Conservation (phyloP, 2,888 invertebrate genomes). For the Melinopterus prodromus region DNA sequence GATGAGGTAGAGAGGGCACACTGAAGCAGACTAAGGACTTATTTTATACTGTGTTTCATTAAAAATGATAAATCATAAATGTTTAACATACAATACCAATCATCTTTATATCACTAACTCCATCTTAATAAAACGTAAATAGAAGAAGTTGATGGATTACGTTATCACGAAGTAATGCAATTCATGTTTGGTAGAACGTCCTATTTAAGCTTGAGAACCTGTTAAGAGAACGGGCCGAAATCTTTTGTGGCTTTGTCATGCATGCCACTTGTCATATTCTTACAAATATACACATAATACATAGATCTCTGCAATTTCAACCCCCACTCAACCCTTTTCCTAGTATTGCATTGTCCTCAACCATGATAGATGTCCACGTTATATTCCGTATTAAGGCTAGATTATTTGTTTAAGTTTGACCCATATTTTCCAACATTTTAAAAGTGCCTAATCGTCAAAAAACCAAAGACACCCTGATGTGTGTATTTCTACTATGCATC, state of each 20-base stretch:
- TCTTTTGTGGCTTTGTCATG: constrained; percentile 39
- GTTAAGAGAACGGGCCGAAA: constrained; percentile 12
- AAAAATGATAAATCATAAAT: no score
- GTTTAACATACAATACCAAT: not conserved
- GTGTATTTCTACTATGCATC: no score
- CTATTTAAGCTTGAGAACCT: no score
- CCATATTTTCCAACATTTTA: constrained; percentile 35
- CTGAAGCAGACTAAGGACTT: no score
- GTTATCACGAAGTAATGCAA: constrained; percentile 29
- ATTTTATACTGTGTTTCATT: no score
- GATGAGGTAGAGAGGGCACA: no score
- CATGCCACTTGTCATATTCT: constrained; percentile 58
- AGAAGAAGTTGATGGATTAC: constrained; percentile 32
- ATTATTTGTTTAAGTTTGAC: no score
- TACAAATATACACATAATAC: constrained; percentile 57
- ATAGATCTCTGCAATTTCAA: constrained; percentile 55
- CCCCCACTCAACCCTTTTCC: constrained; percentile 31
- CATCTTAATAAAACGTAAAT: not conserved
- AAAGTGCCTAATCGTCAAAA: no score
- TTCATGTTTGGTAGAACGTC: constrained; percentile 18
- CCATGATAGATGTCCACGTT: constrained; percentile 59
- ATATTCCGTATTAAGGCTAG: no score
- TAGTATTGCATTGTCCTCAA: constrained; percentile 53
- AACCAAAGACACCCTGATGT: no score
- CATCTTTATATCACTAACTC: not conserved